Evolutionary conservation across 2,113 vertebrate genomes (phyloP), one percentile per base, ranked within the genome.

Genomic region (Sylvilagus bachmani): DNA sequence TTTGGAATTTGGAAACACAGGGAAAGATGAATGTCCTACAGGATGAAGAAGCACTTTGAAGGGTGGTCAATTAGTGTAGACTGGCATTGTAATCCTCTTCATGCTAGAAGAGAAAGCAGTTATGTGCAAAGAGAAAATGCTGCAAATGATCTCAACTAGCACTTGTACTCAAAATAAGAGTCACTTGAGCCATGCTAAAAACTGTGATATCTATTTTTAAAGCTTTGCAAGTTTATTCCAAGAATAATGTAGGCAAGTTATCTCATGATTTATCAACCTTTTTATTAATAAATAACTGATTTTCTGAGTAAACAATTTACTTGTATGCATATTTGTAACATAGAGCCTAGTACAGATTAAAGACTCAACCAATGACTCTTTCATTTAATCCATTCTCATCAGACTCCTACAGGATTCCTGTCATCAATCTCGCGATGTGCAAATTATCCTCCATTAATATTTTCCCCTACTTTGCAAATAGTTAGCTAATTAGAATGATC

Each of bases 191-290:
- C 31, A 31, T 77, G 21, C 3, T 83, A 61, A 78, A 79, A 84
- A 49, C 0, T 58, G 10, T 81, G 29, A 78, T 36, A 73, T 64
- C 87, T 69, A 61, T 79, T 87, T 80, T 84, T 64, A 25, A 77
- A 94, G 2, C n/a, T 67, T 53, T 66, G 33, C 71, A 82, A 93
- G 64, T 67, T 53, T 70, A 33, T 53, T 92, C 77, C 13, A 71
- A 81, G 90, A 58, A 14, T 86, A 69, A 55, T 51, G 83, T 90
- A 51, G 25, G 49, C 29, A 93, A 89, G 10, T 4, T 92, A 6
- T 61, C 13, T 55, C 21, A 49, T 70, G 17, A n/a, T 79, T 86
- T 95, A 75, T 88, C 27, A 93, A 90, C 83, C 80, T 95, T 96
- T 86, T 27, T 90, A 7, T 66, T 71, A 25, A 75, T 73, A 95